Base-by-base conservation (phyloP, 2,113 vertebrate genomes). In the Grammomys dolichurus region DNA sequence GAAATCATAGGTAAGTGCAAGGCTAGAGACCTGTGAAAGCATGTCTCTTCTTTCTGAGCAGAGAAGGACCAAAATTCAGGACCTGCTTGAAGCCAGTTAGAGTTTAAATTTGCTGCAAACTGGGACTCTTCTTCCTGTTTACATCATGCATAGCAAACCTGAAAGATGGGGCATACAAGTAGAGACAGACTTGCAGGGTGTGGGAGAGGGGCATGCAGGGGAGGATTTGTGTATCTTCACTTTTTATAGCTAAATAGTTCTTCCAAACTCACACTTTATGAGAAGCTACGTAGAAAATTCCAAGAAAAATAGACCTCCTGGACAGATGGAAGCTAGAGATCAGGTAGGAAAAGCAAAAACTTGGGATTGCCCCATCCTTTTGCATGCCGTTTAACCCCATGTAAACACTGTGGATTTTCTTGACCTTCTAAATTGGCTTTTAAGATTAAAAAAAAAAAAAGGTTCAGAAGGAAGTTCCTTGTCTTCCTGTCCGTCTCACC, bases 351-450 rank as follows among this genome's bases (percentile, higher is more conserved):
- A 88, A 73, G 22, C 87, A 75, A 70, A 89, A 40, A 28, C 65
- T 91, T 91, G 51, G 77, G 65, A 58, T 84, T 88, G 63, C 67
- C 16, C 54, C 84, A 19, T 90, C 77, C 17, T 95, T 0, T 76
- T n/a, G 56, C 26, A n/a, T 89, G 48, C 70, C 75, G 94, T 76
- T 93, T 95, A 95, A 91, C 75, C 70, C 84, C 46, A 89, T 67
- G 33, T 85, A 97, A 97, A 90, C 40, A 67, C 43, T 88, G 75
- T 85, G 80, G 65, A n/a, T 51, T 96, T 95, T 90, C 87, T 94
- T 96, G 91, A 89, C 92, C 90, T 94, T 96, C 76, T 88, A 96
- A 95, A 96, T 95, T 98, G 91, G 75, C 78, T 95, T 93, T 96
- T 86, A 87, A 94, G 95, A 81, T 96, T 90, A 86, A 89, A 92